phyloP scores from a whole-genome alignment of 2,888 invertebrate species.

The Clivina fossor region DNA sequence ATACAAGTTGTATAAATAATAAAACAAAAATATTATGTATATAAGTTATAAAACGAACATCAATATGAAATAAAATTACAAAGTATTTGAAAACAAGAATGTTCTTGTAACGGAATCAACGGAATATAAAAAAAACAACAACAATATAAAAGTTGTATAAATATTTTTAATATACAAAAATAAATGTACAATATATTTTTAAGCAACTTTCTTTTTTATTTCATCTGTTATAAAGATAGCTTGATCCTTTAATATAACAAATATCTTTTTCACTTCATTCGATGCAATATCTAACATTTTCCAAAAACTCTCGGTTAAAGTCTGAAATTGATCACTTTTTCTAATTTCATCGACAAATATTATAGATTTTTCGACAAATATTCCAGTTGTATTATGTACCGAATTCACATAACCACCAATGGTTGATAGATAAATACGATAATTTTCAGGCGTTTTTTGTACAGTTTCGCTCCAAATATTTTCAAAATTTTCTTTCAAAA shows the following conservation, averaged over 20 bases:
- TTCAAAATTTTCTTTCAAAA: slow-evolving; percentile 40
- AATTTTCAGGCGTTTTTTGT: slow-evolving; percentile 39
- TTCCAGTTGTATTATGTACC: slow-evolving; percentile 41
- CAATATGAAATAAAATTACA: too few species aligned
- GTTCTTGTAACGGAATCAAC: background rate
- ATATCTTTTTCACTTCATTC: slow-evolving; percentile 10
- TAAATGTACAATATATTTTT: slow-evolving; percentile 18
- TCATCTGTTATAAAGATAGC: slow-evolving; percentile 21
- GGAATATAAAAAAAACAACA: background rate
- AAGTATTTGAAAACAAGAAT: too few species aligned
- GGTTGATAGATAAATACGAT: slow-evolving; percentile 37
- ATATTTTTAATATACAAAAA: slow-evolving; percentile 33
- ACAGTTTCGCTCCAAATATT: slow-evolving; percentile 38
- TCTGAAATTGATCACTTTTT: slow-evolving; percentile 31
- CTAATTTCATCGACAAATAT: slow-evolving; percentile 30
- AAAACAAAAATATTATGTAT: too few species aligned
- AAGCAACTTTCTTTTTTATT: slow-evolving; percentile 21
- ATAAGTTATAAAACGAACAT: too few species aligned
- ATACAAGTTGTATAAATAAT: too few species aligned
- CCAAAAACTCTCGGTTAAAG: slow-evolving; percentile 19
- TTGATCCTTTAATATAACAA: slow-evolving; percentile 17
- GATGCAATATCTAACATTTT: slow-evolving; percentile 5
- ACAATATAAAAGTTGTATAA: slow-evolving; percentile 12
- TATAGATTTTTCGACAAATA: slow-evolving; percentile 35
- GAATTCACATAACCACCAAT: slow-evolving; percentile 34